A percentile compares a stretch with the other conserved stretches of the same genome.
Evolutionary conservation across 2,888 invertebrate genomes (phyloP).

Genomic region (Megamerina dolium): DNA sequence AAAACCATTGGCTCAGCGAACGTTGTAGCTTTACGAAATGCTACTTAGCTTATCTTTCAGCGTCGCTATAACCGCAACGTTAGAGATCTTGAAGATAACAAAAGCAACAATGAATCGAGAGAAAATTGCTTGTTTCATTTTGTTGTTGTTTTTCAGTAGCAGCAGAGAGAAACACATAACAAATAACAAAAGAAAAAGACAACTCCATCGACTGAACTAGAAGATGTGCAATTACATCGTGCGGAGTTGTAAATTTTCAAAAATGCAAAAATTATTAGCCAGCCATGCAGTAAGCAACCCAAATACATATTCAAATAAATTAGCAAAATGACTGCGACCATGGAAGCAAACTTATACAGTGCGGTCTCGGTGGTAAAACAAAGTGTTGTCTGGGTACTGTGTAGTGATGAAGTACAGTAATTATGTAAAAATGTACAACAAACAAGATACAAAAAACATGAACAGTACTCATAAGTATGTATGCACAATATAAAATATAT

Average conservation of each 20-base stretch:
- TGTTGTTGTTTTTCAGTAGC: no score
- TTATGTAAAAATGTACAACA: slow-evolving; percentile 24
- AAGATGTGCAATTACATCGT: neutral
- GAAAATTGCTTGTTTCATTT: no score
- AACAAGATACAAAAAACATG: neutral
- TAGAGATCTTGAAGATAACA: no score
- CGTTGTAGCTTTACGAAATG: no score
- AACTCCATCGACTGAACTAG: neutral
- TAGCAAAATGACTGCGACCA: slow-evolving; percentile 22
- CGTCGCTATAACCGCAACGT: no score
- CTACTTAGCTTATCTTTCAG: no score
- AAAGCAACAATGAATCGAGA: no score
- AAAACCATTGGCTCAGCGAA: no score
- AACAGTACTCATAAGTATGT: no score
- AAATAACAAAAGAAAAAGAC: neutral
- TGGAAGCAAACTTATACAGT: neutral
- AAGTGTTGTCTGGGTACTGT: neutral
- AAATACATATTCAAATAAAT: slow-evolving; percentile 36
- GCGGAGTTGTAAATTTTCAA: neutral
- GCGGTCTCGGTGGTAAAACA: neutral
- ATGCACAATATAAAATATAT: no score
- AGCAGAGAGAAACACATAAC: slow-evolving; percentile 9
- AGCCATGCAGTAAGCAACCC: slow-evolving; percentile 17
- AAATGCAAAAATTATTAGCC: neutral
- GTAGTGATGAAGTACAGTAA: slow-evolving; percentile 23